Base-by-base conservation (phyloP, 2,797 vertebrate genomes). In the Pangasius larnaudii region DNA sequence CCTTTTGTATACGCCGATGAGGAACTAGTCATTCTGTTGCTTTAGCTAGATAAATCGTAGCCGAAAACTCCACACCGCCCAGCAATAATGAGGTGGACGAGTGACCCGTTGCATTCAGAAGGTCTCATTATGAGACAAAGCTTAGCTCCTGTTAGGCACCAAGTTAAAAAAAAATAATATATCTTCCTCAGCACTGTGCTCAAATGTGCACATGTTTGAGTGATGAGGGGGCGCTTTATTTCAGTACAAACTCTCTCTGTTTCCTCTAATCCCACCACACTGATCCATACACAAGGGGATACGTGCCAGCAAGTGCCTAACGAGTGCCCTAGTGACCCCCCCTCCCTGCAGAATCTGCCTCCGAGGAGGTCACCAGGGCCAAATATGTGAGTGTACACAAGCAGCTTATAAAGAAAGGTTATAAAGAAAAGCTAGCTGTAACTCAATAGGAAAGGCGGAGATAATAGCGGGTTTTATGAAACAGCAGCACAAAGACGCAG, bases 341-440 rank as follows among this genome's bases (percentile, higher is more conserved):
- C 51, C 63, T 36, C 87, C 24, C 74, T 59, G 61, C 63, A 36
- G 87, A 59, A 61, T 78, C 75, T 83, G 82, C 75, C 87, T 49
- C 75, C 30, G 53, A 49, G 7, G 2, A 71, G 85, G 85, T 83
- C 85, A 86, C 71, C n/a, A 7, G 74, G 85, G 85, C 71, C 78
- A 87, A 83, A 67, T 75, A 82, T 89, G 85, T 84, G 88, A 69
- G 78, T 67, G 78, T 86, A 86, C 71, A 75, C 85, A 67, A 81
- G 85, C 79, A 39, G 88, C 36, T 87, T 87, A 86, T 89, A 79
- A 46, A 46, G 42, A 46, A 46, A 69, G 79, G 79, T 36, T 72
- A 36, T 81, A 72, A 81, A 85, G 30, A 33, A 65, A 83, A 51
- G 63, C 39, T 36, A 33, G 53, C 84, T 81, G 87, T 78, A 88